phyloP scores from a whole-genome alignment of 2,888 invertebrate genomes.

The Tridacna gigas region DNA sequence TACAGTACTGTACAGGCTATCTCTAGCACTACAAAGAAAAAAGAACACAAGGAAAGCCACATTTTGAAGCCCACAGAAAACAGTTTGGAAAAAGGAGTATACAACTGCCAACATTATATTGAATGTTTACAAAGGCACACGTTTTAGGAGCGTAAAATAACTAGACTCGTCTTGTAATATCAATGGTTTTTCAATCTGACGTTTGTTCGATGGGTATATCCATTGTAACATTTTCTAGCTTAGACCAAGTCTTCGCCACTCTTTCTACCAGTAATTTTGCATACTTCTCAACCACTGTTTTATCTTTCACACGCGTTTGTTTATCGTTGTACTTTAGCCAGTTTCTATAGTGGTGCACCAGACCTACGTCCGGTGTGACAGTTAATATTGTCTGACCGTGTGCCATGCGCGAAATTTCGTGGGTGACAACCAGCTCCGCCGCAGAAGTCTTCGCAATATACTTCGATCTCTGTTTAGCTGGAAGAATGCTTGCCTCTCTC shows the following conservation, averaged over 20 bases:
- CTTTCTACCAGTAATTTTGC: background rate
- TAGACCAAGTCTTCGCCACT: conserved; percentile 8
- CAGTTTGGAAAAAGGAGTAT: too few species aligned
- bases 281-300: conserved; percentile 20
- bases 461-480: conserved; percentile 5
- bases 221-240: background rate
- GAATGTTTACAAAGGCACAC: too few species aligned
- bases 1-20: too few species aligned
- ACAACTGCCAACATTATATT: too few species aligned
- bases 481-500: conserved; percentile 11
- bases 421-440: background rate
- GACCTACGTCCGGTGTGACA: background rate
- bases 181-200: background rate
- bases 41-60: too few species aligned
- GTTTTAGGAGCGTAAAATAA: too few species aligned
- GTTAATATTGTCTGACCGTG: too few species aligned
- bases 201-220: conserved; percentile 27
- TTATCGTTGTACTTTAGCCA: conserved; percentile 18
- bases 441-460: conserved; percentile 8
- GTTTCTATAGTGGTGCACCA: conserved; percentile 32
- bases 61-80: too few species aligned
- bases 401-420: background rate
- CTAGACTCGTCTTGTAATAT: too few species aligned
- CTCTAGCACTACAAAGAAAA: too few species aligned
- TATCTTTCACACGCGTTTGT: background rate